Base-by-base conservation (phyloP, 2,113 vertebrate genomes). In the Dermatemys mawii region DNA sequence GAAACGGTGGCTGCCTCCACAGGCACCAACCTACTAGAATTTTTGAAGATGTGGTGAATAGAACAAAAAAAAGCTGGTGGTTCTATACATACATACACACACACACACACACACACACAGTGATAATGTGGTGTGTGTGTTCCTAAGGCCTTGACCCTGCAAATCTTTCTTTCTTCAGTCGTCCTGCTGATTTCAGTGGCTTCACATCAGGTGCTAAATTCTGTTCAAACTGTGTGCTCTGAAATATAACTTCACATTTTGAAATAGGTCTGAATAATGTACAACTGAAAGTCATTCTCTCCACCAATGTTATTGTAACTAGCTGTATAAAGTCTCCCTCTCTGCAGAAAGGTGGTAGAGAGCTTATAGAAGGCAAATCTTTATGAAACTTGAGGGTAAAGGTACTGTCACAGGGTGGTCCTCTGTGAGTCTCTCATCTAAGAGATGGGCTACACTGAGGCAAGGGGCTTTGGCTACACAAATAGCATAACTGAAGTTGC, bases 301-400 rank as follows among this genome's bases (percentile, higher is more conserved):
- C 5, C 46, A 41, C 0, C 5, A 84, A 53, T 49, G 1, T 1
- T 27, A 3, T 1, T 2, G 26, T 54, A 13, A 24, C 32, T 84
- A 19, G 35, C 90, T 90, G 3, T 63, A 5, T 87, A 60, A 32
- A 80, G 46, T 63, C 32, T 63, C 60, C n/a, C 29, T 32, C 29
- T 80, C 9, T 84, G 51, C 1, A 8, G 29, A 22, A 21, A 67
- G 54, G 92, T 90, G 27, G 5, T 1, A 54, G 17, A 81, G 86
- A 92, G 60, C 46, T 3, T 4, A 9, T 67, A 83, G 4, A 3
- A 1, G 21, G 7, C 1, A 86, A 92, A 67, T 29, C 35, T 10
- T 3, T 90, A 29, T 78, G 90, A 41, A 84, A 44, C 14, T n/a
- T 24, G 3, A 44, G 75, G 60, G 8, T 78, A 19, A 46, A 1